Conservation (phyloP, 1,140 invertebrate genomes). For the Apis dorsata region DNA sequence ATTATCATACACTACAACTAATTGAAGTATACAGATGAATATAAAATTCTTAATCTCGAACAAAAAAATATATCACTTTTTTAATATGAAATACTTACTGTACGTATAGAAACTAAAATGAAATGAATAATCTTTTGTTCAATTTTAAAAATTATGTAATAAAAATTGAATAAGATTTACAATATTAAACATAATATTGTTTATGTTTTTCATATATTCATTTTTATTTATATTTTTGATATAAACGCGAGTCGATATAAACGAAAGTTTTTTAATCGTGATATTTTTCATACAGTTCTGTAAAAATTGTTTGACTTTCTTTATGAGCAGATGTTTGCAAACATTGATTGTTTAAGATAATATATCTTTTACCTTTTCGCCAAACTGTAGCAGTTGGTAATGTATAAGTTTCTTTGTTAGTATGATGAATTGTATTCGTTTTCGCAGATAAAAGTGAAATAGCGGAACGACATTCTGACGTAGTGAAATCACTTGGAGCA, state of each 20-base stretch:
- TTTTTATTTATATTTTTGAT: not conserved
- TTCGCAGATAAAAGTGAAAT: constrained; percentile 46
- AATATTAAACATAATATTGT: not conserved
- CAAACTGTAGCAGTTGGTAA: not conserved
- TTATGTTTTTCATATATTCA: not conserved
- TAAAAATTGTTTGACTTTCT: constrained; percentile 30
- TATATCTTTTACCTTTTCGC: constrained; percentile 26
- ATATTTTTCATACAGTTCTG: constrained; percentile 31
- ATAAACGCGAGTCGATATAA: not conserved
- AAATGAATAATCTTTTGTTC: not conserved
- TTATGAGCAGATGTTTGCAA: constrained; percentile 63
- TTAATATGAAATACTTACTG: not conserved
- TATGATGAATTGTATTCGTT: not conserved
- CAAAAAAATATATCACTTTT: not conserved
- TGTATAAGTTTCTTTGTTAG: not conserved
- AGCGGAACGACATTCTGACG: constrained; percentile 51
- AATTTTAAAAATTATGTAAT: not conserved
- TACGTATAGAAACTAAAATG: not conserved
- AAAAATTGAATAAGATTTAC: not conserved
- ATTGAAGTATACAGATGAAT: not conserved
- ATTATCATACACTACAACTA: not conserved
- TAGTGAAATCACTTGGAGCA: constrained; percentile 23
- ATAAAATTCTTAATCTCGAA: not conserved
- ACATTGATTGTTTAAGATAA: constrained; percentile 51
- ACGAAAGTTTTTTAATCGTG: not conserved